A percentile compares a stretch with the other conserved stretches of the same genome.
phyloP scores from a whole-genome alignment of 2,888 invertebrate species.

The Orthosia incerta region DNA sequence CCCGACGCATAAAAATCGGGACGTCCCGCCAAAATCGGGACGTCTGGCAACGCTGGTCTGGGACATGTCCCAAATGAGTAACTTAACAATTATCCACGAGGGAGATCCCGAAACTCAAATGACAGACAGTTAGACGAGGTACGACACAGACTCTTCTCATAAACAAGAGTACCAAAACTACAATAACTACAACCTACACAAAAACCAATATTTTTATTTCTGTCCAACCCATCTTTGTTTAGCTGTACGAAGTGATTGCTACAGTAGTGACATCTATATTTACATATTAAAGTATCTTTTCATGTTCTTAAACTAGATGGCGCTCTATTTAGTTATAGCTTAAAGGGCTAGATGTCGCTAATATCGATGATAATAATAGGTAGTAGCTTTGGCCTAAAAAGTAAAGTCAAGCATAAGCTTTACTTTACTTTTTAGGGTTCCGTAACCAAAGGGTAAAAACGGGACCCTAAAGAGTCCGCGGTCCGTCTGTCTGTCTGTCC shows the following conservation, averaged over 20 bases:
- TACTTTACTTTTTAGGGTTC: no score
- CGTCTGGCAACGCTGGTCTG: no score
- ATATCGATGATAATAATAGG: not conserved
- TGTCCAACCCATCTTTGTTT: not conserved
- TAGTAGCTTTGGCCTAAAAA: not conserved
- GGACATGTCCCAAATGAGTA: slow-evolving; percentile 13
- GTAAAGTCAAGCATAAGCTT: no score
- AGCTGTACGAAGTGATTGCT: not conserved
- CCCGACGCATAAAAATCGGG: no score
- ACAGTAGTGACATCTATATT: slow-evolving; percentile 33
- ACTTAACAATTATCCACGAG: no score
- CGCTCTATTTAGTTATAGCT: slow-evolving; percentile 5
- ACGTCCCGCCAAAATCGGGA: no score
- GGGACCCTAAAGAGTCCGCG: no score
- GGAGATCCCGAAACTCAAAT: not conserved
- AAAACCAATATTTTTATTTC: not conserved
- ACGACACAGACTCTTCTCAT: not conserved
- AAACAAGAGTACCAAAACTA: not conserved
- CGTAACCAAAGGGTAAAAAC: no score
- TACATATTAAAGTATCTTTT: not conserved
- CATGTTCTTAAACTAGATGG: slow-evolving; percentile 23
- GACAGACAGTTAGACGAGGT: not conserved
- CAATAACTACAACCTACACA: not conserved
- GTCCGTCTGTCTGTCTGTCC: no score
- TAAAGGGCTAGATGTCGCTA: slow-evolving; percentile 39